These are phyloP conservation scores for Drosophila elegans DNA, from an alignment of 1,140 invertebrate genomes.

Conservation along the genomic window DNA sequence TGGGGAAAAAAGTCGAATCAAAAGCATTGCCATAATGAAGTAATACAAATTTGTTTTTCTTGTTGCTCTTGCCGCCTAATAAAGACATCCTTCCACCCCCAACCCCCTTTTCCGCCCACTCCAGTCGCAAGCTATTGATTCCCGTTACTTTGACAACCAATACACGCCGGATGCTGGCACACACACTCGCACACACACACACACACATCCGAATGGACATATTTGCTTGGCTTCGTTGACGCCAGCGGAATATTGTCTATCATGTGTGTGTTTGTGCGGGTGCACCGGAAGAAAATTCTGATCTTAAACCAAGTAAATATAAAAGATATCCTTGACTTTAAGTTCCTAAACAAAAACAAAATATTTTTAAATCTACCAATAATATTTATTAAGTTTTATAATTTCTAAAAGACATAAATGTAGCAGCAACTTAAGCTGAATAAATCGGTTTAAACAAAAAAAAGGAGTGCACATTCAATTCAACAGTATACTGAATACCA, in stretches of 20 bases:
- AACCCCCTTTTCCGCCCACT: neutral
- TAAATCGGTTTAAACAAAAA: too few relatives aligned
- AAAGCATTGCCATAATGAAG: conserved; percentile 73
- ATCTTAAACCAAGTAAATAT: neutral
- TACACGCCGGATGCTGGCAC: conserved; percentile 67
- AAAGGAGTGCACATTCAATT: too few relatives aligned
- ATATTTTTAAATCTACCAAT: too few relatives aligned
- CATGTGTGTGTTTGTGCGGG: conserved; percentile 23
- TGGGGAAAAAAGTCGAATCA: conserved; percentile 52
- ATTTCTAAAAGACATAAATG: too few relatives aligned
- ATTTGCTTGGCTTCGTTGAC: conserved; percentile 69
- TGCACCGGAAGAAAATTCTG: conserved; percentile 12
- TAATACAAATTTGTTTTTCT: conserved; percentile 66
- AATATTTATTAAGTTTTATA: too few relatives aligned
- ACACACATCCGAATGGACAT: conserved; percentile 34
- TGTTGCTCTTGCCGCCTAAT: conserved; percentile 61
- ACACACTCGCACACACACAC: conserved; percentile 30
- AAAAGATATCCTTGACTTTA: too few relatives aligned
- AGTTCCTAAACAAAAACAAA: too few relatives aligned
- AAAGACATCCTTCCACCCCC: conserved; percentile 48
- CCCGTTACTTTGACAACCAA: conserved; percentile 71
- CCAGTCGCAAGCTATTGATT: conserved; percentile 58
- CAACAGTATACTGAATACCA: too few relatives aligned
- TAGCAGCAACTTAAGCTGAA: too few relatives aligned
- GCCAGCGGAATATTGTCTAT: conserved; percentile 54